These are phyloP conservation scores for Tragelaphus buxtoni DNA, from an alignment of 2,113 vertebrate genomes.

Conservation along the genomic window DNA sequence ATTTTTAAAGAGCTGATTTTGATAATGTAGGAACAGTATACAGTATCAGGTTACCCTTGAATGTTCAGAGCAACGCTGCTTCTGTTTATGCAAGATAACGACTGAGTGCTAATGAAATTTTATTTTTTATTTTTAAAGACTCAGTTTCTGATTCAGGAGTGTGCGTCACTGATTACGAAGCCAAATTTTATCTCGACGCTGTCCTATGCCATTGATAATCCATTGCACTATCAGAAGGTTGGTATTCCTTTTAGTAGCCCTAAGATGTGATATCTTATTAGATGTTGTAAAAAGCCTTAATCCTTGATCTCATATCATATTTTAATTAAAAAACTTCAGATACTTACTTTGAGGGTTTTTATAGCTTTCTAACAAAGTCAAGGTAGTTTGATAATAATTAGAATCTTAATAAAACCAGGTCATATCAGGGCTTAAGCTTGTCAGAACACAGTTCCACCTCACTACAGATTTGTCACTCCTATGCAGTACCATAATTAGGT, in stretches of 20 bases:
- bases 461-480: not conserved
- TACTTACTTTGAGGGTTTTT: not conserved
- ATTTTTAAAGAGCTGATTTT: slow-evolving; percentile 42
- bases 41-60: not conserved
- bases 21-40: not conserved
- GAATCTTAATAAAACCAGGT: not conserved
- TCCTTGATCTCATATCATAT: not conserved
- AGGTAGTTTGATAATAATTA: not conserved
- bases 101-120: slow-evolving; percentile 45
- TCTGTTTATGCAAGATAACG: not conserved
- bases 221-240: slow-evolving; percentile 99
- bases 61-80: not conserved
- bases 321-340: not conserved
- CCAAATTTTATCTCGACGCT: slow-evolving; percentile 99
- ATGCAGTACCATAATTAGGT: not conserved
- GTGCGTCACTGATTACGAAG: slow-evolving; percentile 97
- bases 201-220: slow-evolving; percentile 99
- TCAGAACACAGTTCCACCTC: not conserved
- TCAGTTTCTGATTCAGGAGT: slow-evolving; percentile 99
- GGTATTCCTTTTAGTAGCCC: slow-evolving; percentile 51
- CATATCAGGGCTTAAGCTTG: not conserved
- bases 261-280: not conserved
- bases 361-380: slow-evolving; percentile 9
- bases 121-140: slow-evolving; percentile 85
- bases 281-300: not conserved